phyloP scores from a whole-genome alignment of 2,797 vertebrate genomes.

The Anguilla obscura region DNA sequence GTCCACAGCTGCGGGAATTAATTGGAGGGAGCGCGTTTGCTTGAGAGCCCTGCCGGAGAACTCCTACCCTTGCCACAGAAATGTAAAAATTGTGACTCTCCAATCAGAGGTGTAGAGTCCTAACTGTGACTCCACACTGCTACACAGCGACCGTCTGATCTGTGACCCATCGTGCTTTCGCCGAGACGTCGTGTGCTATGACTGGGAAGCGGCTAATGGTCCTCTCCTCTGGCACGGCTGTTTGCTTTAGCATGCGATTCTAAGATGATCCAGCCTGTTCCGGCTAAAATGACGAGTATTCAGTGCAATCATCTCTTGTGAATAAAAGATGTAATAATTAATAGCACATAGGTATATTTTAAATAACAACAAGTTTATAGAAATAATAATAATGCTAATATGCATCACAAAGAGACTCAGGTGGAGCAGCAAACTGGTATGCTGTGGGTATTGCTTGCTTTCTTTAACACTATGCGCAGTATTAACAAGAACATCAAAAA shows the following conservation, averaged over 20 bases:
- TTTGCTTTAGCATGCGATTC: neutral
- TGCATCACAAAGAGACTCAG: neutral
- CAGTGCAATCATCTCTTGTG: neutral
- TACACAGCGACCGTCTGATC: neutral
- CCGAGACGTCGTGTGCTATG: neutral
- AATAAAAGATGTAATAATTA: neutral
- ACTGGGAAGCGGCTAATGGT: neutral
- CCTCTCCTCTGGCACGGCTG: neutral
- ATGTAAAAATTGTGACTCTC: neutral
- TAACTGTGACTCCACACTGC: neutral
- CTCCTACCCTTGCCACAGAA: neutral
- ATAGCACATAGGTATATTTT: neutral
- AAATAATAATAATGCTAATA: neutral
- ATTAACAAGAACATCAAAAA: neutral
- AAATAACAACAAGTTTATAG: neutral
- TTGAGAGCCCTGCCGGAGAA: neutral
- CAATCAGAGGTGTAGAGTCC: neutral
- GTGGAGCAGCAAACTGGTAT: neutral
- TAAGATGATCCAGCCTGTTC: neutral
- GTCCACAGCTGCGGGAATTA: neutral
- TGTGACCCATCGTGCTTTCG: neutral
- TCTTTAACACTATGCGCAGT: neutral
- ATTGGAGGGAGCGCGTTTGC: neutral
- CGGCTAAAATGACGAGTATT: neutral
- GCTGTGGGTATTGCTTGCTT: neutral